These are phyloP conservation scores for Ciconia stormi DNA, from an alignment of 2,113 vertebrate species.

Conservation along the genomic window DNA sequence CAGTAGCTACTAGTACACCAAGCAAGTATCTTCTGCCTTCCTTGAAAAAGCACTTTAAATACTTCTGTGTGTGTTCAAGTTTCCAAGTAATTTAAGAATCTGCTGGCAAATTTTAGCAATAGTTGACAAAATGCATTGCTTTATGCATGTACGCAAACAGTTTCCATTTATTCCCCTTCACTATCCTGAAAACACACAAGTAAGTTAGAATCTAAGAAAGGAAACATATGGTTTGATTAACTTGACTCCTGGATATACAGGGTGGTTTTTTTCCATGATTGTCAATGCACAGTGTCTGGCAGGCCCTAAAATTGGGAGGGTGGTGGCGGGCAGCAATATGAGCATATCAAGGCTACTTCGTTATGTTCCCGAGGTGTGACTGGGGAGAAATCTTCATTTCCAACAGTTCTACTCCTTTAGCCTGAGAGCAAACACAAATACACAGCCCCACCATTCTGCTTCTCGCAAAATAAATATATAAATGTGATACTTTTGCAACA, in stretches of 20 bases:
- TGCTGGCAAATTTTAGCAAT: background rate
- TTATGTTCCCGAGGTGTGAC: background rate
- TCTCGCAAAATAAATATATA: slow-evolving; percentile 52
- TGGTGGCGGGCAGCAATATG: background rate
- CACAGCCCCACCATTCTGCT: background rate
- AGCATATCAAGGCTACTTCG: background rate
- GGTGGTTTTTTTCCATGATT: background rate
- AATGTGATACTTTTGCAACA: slow-evolving; percentile 33
- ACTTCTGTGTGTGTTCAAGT: background rate
- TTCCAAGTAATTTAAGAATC: background rate
- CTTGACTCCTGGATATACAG: background rate
- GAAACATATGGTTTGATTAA: background rate
- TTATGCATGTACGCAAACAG: background rate
- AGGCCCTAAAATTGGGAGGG: background rate
- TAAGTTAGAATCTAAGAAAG: background rate
- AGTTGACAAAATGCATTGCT: background rate
- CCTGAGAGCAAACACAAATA: background rate
- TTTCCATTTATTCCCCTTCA: background rate
- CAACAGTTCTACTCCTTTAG: background rate
- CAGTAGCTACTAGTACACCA: background rate
- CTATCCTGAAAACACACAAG: background rate
- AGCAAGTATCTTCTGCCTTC: background rate
- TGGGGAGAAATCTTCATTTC: background rate
- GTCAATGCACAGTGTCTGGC: background rate
- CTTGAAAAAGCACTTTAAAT: background rate